phyloP scores from a whole-genome alignment of 1,140 invertebrate species.

The Branchinecta lynchi region DNA sequence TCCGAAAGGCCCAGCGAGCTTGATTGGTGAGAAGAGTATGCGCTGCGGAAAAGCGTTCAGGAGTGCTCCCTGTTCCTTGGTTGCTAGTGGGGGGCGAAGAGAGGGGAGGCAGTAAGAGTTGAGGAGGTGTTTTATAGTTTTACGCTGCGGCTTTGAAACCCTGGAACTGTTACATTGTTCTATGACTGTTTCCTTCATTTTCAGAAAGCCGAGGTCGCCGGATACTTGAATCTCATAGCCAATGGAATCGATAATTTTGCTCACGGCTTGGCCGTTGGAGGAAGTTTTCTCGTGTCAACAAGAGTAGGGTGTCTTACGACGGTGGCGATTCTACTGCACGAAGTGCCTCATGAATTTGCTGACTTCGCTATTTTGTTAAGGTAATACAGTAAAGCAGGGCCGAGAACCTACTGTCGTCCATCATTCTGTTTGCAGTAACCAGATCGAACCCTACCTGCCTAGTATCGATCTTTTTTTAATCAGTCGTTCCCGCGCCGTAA shows the following conservation, averaged over 20 bases:
- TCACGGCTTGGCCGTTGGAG: constrained; percentile 88
- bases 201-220: constrained; percentile 45
- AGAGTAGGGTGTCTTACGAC: constrained; percentile 78
- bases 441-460: neutral
- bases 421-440: neutral
- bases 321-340: constrained; percentile 77
- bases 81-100: too few relatives aligned
- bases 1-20: too few relatives aligned
- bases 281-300: constrained; percentile 75
- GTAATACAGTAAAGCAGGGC: constrained; percentile 26
- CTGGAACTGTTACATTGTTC: too few relatives aligned
- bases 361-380: constrained; percentile 94
- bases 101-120: too few relatives aligned
- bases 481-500: too few relatives aligned
- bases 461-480: too few relatives aligned
- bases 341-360: constrained; percentile 93
- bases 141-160: too few relatives aligned
- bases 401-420: neutral
- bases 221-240: constrained; percentile 84
- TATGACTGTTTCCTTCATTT: neutral
- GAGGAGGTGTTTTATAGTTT: too few relatives aligned
- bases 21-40: too few relatives aligned
- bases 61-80: too few relatives aligned
- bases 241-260: constrained; percentile 97
- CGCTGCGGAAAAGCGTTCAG: too few relatives aligned